These are phyloP conservation scores for Lasioglossum albipes DNA, from an alignment of 1,140 invertebrate species.

Conservation along the genomic window DNA sequence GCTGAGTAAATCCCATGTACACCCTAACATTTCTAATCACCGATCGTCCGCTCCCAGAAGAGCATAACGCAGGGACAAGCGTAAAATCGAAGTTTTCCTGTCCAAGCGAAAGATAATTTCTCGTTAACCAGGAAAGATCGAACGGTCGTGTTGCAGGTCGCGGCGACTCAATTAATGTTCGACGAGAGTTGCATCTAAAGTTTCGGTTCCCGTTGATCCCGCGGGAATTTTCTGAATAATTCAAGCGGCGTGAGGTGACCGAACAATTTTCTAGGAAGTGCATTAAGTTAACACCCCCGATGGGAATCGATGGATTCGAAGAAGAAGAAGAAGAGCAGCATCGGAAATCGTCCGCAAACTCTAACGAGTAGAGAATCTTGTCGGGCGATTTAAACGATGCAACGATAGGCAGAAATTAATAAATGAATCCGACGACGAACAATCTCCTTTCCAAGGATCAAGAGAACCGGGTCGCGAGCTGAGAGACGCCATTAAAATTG, in stretches of 20 bases:
- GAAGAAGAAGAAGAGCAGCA: not conserved
- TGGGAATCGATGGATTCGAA: not conserved
- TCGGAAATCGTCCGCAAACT: not conserved
- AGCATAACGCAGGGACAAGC: too few relatives aligned
- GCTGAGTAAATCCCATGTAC: too few relatives aligned
- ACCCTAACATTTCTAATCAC: too few relatives aligned
- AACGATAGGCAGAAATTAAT: too few relatives aligned
- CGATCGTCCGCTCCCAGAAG: too few relatives aligned
- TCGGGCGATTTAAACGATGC: too few relatives aligned
- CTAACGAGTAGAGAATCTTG: not conserved
- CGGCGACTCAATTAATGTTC: conserved; percentile 50
- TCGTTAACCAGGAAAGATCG: too few relatives aligned
- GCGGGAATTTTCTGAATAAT: conserved; percentile 56
- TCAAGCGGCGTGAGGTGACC: conserved; percentile 26
- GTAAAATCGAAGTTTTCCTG: too few relatives aligned
- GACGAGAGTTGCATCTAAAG: conserved; percentile 43
- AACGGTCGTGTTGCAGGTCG: not conserved
- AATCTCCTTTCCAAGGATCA: not conserved
- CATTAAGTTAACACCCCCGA: conserved; percentile 23
- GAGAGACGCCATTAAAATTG: too few relatives aligned
- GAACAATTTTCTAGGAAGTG: conserved; percentile 30
- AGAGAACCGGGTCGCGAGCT: too few relatives aligned
- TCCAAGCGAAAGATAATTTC: too few relatives aligned
- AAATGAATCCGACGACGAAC: not conserved
- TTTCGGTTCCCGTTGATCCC: conserved; percentile 21